A percentile compares a stretch with the other conserved stretches of the same genome.
phyloP scores from a whole-genome alignment of 2,888 invertebrate genomes.

The Eilema caniola region DNA sequence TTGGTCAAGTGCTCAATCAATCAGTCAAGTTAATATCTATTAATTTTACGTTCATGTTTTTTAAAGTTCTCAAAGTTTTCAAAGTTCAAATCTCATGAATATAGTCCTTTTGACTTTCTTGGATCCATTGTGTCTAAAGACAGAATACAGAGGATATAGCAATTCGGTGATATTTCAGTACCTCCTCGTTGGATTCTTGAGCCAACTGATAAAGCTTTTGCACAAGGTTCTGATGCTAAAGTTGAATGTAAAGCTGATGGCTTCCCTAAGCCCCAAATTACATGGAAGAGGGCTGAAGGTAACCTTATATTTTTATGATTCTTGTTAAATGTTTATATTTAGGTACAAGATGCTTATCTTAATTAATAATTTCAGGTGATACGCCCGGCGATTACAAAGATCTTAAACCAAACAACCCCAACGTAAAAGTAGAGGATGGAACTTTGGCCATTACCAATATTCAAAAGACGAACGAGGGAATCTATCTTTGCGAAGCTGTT shows the following conservation, averaged over 20 bases:
- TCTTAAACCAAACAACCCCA: slow-evolving; percentile 95
- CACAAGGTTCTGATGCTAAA: slow-evolving; percentile 97
- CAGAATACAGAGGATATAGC: slow-evolving; percentile 52
- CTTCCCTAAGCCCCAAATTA: slow-evolving; percentile 97
- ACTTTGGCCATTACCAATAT: slow-evolving; percentile 96
- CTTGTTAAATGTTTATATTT: neutral
- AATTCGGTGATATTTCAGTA: slow-evolving; percentile 88
- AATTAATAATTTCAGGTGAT: slow-evolving; percentile 88
- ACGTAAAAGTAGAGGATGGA: slow-evolving; percentile 97
- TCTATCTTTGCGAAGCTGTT: slow-evolving; percentile 97
- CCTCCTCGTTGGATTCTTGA: slow-evolving; percentile 98
- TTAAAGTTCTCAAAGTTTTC: no score
- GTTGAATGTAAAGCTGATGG: slow-evolving; percentile 98
- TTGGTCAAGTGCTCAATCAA: neutral
- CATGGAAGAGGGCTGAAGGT: slow-evolving; percentile 99
- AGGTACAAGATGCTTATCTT: neutral
- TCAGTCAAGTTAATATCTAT: neutral
- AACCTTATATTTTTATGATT: slow-evolving; percentile 43
- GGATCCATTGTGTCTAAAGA: neutral
- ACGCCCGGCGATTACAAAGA: slow-evolving; percentile 97
- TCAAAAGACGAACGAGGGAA: slow-evolving; percentile 97
- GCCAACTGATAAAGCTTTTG: slow-evolving; percentile 97
- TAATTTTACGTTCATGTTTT: neutral
- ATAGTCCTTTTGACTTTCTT: neutral
- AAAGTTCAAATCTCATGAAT: neutral